phyloP scores from a whole-genome alignment of 2,888 invertebrate species.

The Heteromyza rotundicornis region DNA sequence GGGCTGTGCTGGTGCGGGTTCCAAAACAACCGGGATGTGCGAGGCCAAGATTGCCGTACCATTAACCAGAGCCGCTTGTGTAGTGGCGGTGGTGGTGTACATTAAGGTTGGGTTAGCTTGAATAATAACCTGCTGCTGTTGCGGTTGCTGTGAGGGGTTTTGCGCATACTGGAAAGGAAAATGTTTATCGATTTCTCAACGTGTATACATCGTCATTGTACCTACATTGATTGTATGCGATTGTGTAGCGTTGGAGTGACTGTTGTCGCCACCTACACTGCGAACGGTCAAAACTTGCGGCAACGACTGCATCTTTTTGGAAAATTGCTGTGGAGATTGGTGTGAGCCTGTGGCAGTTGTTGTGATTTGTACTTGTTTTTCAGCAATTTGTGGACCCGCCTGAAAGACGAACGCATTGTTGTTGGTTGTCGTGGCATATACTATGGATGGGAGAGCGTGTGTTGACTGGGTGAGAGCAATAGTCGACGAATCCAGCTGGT shows the following conservation, averaged over 20 bases:
- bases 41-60: slow-evolving; percentile 73
- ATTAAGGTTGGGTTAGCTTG: slow-evolving; percentile 70
- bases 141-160: slow-evolving; percentile 17
- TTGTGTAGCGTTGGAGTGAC: slow-evolving; percentile 11
- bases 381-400: slow-evolving; percentile 28
- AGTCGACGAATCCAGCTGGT: slow-evolving; percentile 30
- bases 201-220: not conserved
- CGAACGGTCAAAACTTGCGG: slow-evolving; percentile 51
- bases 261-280: slow-evolving; percentile 35
- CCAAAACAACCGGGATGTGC: slow-evolving; percentile 77
- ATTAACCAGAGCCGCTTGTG: slow-evolving; percentile 61
- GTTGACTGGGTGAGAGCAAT: slow-evolving; percentile 21
- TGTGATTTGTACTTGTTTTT: slow-evolving; percentile 32
- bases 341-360: slow-evolving; percentile 5
- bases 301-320: slow-evolving; percentile 47
- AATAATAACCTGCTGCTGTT: slow-evolving; percentile 67
- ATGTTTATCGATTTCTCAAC: not conserved
- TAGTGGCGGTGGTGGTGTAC: slow-evolving; percentile 63
- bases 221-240: slow-evolving; percentile 11
- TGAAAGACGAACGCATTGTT: slow-evolving; percentile 49
- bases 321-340: slow-evolving; percentile 34
- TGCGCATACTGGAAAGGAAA: slow-evolving; percentile 26
- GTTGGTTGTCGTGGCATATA: slow-evolving; percentile 36
- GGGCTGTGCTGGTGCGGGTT: slow-evolving; percentile 62
- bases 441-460: slow-evolving; percentile 26